Evolutionary conservation across 2,888 invertebrate species (phyloP), one percentile per base, ranked within the genome.

Genomic region (Troides helena): DNA sequence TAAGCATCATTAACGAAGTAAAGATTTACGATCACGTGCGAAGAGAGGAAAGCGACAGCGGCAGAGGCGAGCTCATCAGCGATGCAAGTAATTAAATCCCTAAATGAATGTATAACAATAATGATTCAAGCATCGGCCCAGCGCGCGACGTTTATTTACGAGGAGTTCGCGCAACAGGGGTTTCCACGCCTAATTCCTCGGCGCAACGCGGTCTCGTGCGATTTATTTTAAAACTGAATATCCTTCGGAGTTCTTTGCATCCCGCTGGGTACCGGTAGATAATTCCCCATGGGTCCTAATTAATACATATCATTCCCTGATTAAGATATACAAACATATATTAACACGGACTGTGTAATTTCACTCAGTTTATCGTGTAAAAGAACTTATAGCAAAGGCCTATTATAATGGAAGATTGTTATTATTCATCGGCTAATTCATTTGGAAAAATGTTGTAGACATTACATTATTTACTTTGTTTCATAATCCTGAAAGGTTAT

Each of bases 131-230:
- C 83, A 80, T 84, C 80, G 81, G 78, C 81, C 78, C 71, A 72
- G 69, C 74, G 58, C 72, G 78, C 81, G 87, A 90, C 89, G 87
- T 84, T 87, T 90, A 90, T 92, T 91, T 89, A 91, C 89, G 91
- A 89, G 81, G 89, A 88, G 90, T 86, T 86, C 88, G 90, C 92
- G 86, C 92, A 87, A 87, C 91, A 85, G 92, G 92, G 85, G 90
- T 85, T 84, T 84, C 85, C 80, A 81, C 85, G 86, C 90, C 92
- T 92, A 92, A 92, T 91, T 92, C 89, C 88, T 86, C 81, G 87
- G 84, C 85, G 87, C 89, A 87, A 88, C 86, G 88, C 89, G 85
- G 88, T 89, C 90, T 88, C 86, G 87, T 79, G 86, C 91, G 87
- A 91, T 92, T 92, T 90, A 90, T 92, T 86, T 86, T 82, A 88